phyloP scores from a whole-genome alignment of 2,113 vertebrate genomes.

The Reinhardtius hippoglossoides region DNA sequence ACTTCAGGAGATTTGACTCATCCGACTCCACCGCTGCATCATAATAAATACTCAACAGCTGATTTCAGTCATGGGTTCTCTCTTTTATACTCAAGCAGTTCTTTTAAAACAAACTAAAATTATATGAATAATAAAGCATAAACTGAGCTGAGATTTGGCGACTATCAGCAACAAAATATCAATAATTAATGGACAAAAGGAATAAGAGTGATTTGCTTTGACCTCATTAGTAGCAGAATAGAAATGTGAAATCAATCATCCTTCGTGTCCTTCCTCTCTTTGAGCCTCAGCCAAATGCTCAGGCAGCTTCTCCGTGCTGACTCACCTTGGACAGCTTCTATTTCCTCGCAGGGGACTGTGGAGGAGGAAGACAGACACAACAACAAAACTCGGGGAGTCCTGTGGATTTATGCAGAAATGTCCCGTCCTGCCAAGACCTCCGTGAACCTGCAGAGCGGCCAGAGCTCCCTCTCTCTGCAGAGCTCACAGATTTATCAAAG shows the following conservation, averaged over 20 bases:
- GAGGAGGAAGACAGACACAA: slow-evolving; percentile 45
- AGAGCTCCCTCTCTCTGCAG: slow-evolving; percentile 8
- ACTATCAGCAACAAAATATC: no score
- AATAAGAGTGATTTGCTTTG: neutral
- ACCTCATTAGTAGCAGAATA: neutral
- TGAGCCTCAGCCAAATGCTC: slow-evolving; percentile 47
- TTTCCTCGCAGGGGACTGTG: slow-evolving; percentile 47
- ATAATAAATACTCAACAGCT: slow-evolving; percentile 16
- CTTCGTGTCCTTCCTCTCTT: neutral
- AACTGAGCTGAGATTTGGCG: no score
- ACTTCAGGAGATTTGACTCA: slow-evolving; percentile 39
- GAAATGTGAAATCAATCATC: slow-evolving; percentile 4
- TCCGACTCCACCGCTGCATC: slow-evolving; percentile 16
- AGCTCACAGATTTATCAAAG: slow-evolving; percentile 9
- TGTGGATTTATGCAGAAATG: slow-evolving; percentile 41
- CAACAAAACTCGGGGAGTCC: slow-evolving; percentile 38
- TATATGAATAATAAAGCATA: neutral
- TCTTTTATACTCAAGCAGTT: neutral
- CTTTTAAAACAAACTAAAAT: neutral
- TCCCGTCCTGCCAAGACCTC: slow-evolving; percentile 35
- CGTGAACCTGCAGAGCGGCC: slow-evolving; percentile 17
- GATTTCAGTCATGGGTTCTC: slow-evolving; percentile 3
- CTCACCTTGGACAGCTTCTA: slow-evolving; percentile 67
- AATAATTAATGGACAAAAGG: neutral
- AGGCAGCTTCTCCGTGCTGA: slow-evolving; percentile 60